Evolutionary conservation across 2,888 invertebrate genomes (phyloP), one percentile per base, ranked within the genome.

Genomic region (Lasiommata megera): DNA sequence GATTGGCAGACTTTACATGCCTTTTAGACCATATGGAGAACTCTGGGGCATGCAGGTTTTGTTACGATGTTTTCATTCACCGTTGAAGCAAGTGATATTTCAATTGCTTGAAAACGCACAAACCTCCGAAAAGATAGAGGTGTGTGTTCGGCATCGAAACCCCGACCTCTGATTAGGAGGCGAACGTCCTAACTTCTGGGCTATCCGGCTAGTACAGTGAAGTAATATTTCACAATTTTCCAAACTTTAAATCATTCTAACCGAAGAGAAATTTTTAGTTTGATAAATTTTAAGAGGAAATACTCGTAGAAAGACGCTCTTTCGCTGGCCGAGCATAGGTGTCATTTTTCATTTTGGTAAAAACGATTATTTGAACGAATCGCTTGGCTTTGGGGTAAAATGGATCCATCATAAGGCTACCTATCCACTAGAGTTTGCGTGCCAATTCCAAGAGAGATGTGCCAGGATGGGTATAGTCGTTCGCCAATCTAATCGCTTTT

Each of bases 301-400:
- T 44, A 12, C 5, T 29, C 36, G 31, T 29, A 43, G 41, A 40
- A 16, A 34, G 41, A 40, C 29, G 11, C 36, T 18, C 17, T 44
- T 41, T 53, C 40, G 46, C 52, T 41, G 41, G 36, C n/a, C 34
- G 16, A 51, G 51, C 34, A 36, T 41, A 52, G 44, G 51, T 61
- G 47, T 57, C 46, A 54, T 61, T 54, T 61, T 51, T 54, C 51
- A 54, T 47, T 59, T 55, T 17, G 17, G 40, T 51, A 51, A 55
- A 46, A 59, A 38, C 44, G 54, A 46, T 54, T 57, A 57, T 61
- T 47, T 46, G 46, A 52, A 55, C 50, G 55, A 55, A 59, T 55
- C 28, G 37, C 40, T n/a, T 55, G 51, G 51, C 54, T 59, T 51
- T 44, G n/a, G 44, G 51, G 50, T 34, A 14, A 47, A 37, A 47